Evolutionary conservation across 2,113 vertebrate species (phyloP), one percentile per base, ranked within the genome.

Genomic region (Catagonus wagneri): DNA sequence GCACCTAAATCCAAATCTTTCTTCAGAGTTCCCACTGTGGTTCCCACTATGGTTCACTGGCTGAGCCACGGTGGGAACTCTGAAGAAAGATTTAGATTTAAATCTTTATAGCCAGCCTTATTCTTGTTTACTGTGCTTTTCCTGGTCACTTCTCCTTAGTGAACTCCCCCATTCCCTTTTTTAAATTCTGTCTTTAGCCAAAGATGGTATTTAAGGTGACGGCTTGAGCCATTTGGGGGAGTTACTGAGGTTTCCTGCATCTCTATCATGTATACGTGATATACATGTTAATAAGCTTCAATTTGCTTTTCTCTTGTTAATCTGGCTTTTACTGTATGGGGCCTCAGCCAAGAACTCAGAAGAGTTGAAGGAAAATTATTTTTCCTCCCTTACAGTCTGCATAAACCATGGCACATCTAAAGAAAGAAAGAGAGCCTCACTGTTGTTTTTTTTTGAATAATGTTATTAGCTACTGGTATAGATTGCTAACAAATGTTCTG

Each of bases 181-280:
- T 90, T 80, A n/a, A n/a, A n/a, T n/a, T n/a, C n/a, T 68, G 50
- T 90, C 75, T 80, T 80, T 90, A 80, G 52, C 19, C n/a, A 63
- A 90, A 56, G n/a, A 44, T 58, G 6, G 27, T 15, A 72, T 87
- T 87, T 23, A 72, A 87, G 54, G 12, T 60, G 54, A 58, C 23
- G 27, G 13, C 54, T 60, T 44, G 50, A 9, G n/a, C 19, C 52
- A n/a, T 25, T 15, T 91, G 36, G 3, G 34, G 34, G 32, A 69
- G 29, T 69, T 80, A 60, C 14, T 60, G 25, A 90, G 27, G 50
- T 81, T 71, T 91, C 20, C 54, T 60, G 74, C 27, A 3, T 66
- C 25, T 65, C 72, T 78, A 3, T 34, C 25, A 78, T 22, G 16
- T 89, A 15, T 29, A 56, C 25, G 27, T 66, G 89, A 81, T 44